Evolutionary conservation across 2,113 vertebrate genomes (phyloP).

Genomic region (Aleadryas rufinucha): DNA sequence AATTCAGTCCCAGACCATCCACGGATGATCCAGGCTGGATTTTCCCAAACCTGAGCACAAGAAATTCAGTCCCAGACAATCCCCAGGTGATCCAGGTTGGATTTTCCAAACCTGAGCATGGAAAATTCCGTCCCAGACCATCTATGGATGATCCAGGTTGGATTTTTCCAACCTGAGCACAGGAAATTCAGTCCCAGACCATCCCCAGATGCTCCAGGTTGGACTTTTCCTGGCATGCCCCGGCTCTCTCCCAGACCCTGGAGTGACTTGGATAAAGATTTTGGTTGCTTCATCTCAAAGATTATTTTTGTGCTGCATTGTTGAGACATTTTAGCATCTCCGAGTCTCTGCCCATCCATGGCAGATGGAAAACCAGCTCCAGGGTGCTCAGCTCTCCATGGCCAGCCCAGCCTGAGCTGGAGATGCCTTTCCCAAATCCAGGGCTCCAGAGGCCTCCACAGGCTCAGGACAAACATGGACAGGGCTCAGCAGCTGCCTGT

Average conservation of each 20-base stretch:
- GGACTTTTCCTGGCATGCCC: background rate
- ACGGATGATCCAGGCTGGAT: background rate
- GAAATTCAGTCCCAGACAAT: background rate
- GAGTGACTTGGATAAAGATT: background rate
- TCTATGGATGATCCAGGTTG: background rate
- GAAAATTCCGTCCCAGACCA: background rate
- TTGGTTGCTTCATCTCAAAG: background rate
- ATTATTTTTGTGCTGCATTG: background rate
- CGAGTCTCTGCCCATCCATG: background rate
- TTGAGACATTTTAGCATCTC: background rate
- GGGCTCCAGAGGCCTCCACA: background rate
- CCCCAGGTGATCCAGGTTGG: background rate
- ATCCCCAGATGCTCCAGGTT: background rate
- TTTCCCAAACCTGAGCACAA: background rate
- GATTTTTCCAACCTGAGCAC: background rate
- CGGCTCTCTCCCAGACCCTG: background rate
- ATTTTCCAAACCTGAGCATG: no score
- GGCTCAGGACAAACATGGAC: background rate
- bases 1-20: background rate
- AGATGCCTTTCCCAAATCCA: background rate
- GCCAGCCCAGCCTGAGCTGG: background rate
- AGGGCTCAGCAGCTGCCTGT: background rate
- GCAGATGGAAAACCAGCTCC: background rate
- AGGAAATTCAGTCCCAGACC: background rate
- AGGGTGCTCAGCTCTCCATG: background rate